Conservation (phyloP, 2,797 vertebrate species). For the Centropyge bicolor region DNA sequence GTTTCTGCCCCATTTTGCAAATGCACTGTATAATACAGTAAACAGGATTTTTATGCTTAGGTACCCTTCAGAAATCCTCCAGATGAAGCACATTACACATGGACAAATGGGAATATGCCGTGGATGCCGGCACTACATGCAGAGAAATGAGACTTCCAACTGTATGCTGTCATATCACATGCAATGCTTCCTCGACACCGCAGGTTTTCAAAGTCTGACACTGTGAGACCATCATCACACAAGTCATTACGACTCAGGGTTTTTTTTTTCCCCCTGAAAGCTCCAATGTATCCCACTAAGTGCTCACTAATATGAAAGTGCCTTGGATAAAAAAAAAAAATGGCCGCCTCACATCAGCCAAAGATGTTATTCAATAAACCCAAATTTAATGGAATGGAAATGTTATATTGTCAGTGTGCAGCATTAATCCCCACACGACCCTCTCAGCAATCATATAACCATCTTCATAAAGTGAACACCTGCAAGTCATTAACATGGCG, state of each 20-base stretch:
- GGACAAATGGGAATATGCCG: slow-evolving; percentile 19
- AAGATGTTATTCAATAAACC: not conserved
- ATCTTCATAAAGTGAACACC: not conserved
- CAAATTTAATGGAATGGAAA: not conserved
- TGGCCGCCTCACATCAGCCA: not conserved
- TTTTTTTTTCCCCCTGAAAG: not conserved
- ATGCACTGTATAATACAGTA: slow-evolving; percentile 3
- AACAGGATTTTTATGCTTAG: slow-evolving; percentile 51
- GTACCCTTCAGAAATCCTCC: slow-evolving; percentile 31
- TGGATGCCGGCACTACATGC: not conserved
- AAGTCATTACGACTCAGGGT: not conserved
- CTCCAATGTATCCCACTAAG: no score
- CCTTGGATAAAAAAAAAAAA: not conserved
- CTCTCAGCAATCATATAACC: not conserved
- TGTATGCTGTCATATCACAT: not conserved
- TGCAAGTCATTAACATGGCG: not conserved
- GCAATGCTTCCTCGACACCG: not conserved
- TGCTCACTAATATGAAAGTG: not conserved
- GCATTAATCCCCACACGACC: not conserved
- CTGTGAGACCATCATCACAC: no score
- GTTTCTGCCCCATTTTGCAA: slow-evolving; percentile 6
- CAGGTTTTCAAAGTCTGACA: not conserved
- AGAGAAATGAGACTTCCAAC: slow-evolving; percentile 1
- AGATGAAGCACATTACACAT: slow-evolving; percentile 35
- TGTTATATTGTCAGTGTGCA: not conserved